Conservation (phyloP, 2,888 invertebrate genomes). For the Smittia sp. region DNA sequence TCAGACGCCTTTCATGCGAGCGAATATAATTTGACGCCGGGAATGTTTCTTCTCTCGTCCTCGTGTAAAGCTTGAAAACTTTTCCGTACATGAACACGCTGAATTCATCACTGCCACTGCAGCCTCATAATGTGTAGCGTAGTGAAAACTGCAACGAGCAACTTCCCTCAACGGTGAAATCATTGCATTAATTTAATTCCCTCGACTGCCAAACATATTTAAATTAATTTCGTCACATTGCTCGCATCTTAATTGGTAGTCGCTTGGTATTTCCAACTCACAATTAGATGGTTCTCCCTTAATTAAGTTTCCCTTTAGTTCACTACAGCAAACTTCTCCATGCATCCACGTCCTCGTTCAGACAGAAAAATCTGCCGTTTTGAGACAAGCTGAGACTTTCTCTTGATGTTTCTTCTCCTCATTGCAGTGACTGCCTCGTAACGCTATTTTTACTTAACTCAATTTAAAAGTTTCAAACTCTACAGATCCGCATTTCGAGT, state of each 20-base stretch:
- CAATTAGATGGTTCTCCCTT: constrained; percentile 35
- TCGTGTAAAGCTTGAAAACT: background rate
- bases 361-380: background rate
- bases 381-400: background rate
- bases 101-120: background rate
- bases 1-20: background rate
- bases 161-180: constrained; percentile 31
- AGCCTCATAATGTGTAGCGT: background rate
- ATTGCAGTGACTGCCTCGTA: background rate
- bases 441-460: background rate
- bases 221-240: constrained; percentile 26
- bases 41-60: background rate
- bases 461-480: background rate
- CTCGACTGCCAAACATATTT: background rate
- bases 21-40: background rate
- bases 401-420: background rate
- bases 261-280: constrained; percentile 3
- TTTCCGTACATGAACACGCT: background rate
- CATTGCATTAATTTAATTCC: constrained; percentile 39
- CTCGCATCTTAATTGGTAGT: constrained; percentile 22
- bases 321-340: background rate
- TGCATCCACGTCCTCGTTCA: background rate
- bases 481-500: no score
- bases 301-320: constrained; percentile 31
- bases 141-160: constrained; percentile 6